A percentile compares a stretch with the other conserved stretches of the same genome.
Conservation (phyloP, 2,113 vertebrate genomes). For the Scortum barcoo region DNA sequence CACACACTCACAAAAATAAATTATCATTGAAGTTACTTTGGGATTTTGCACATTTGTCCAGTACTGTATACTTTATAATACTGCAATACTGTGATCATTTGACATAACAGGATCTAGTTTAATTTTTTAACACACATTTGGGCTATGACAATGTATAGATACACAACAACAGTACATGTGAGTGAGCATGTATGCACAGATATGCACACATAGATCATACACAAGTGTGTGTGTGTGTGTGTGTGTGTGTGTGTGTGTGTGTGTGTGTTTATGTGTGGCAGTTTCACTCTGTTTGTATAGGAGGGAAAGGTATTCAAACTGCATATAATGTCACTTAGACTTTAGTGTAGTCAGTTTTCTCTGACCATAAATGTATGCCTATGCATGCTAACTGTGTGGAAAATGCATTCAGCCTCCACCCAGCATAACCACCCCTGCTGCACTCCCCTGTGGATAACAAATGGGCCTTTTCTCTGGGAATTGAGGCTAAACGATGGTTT, state of each 20-base stretch:
- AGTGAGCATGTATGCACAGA: neutral
- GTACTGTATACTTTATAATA: too few species aligned
- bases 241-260: conserved; percentile 2
- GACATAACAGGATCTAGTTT: neutral
- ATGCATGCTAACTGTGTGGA: conserved; percentile 82
- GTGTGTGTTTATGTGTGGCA: neutral
- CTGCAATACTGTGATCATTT: neutral
- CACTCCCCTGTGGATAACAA: conserved; percentile 85
- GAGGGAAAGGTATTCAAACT: conserved; percentile 50
- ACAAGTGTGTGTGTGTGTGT: neutral
- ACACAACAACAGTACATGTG: neutral
- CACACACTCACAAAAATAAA: neutral
- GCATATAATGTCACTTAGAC: conserved; percentile 59
- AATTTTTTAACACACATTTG: neutral
- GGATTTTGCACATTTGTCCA: neutral
- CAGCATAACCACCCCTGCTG: conserved; percentile 77
- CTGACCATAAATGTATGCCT: conserved; percentile 73
- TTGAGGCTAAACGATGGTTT: conserved; percentile 88
- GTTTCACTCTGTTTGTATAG: conserved; percentile 23
- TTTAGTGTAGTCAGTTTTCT: conserved; percentile 64
- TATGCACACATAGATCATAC: neutral
- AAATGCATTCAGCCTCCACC: conserved; percentile 84
- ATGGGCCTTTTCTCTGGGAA: conserved; percentile 87
- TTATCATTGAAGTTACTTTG: neutral
- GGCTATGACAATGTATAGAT: neutral